These are phyloP conservation scores for Nicator chloris DNA, from an alignment of 2,113 vertebrate species.

Conservation along the genomic window DNA sequence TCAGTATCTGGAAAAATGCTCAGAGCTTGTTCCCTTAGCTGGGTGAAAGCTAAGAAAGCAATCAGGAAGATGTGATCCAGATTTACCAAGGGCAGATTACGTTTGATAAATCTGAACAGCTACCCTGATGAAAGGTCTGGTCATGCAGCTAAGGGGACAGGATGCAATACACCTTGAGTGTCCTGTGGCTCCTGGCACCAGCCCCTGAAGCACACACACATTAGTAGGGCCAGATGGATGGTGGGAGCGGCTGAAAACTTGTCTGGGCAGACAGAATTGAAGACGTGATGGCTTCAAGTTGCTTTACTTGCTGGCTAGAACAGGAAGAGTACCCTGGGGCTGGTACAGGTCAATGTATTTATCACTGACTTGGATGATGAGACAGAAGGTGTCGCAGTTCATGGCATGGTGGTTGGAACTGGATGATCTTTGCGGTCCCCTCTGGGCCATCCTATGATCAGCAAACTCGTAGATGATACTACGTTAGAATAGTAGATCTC, in stretches of 20 bases:
- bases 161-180: background rate
- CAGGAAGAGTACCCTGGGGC: background rate
- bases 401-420: background rate
- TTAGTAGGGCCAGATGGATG: background rate
- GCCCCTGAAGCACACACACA: fast-evolving
- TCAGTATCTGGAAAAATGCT: background rate
- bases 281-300: background rate
- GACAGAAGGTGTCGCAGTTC: background rate
- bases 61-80: background rate
- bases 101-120: background rate
- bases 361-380: background rate
- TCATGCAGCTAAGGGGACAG: background rate
- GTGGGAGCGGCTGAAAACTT: background rate
- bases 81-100: background rate
- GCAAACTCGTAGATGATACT: background rate
- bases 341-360: background rate
- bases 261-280: background rate
- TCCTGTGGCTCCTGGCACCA: background rate
- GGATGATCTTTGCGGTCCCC: background rate
- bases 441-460: background rate
- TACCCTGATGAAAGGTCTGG: background rate
- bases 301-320: background rate
- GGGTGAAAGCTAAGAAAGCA: background rate
- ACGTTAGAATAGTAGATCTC: background rate
- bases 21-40: background rate